A percentile compares a stretch with the other conserved stretches of the same genome.
Evolutionary conservation across 2,797 vertebrate species (phyloP).

Genomic region (Esox masquinongy): DNA sequence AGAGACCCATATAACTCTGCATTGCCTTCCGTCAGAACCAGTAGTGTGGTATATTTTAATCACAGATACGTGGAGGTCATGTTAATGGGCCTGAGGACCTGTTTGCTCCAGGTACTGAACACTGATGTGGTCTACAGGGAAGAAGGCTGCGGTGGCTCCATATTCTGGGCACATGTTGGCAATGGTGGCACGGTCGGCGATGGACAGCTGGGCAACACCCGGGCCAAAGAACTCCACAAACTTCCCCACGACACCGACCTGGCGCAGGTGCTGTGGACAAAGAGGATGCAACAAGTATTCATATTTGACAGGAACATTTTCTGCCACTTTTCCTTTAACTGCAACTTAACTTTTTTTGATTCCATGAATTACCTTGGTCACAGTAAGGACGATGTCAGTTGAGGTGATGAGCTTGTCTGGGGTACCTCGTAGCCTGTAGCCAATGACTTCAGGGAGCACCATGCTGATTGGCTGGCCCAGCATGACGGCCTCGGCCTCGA

Average conservation of each 20-base stretch:
- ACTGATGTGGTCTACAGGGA: conserved; percentile 91
- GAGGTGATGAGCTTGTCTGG: conserved; percentile 89
- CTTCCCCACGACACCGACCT: conserved; percentile 94
- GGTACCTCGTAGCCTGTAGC: conserved; percentile 86
- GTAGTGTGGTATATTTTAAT: too few relatives aligned
- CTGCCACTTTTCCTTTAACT: background rate
- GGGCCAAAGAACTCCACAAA: conserved; percentile 98
- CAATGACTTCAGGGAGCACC: conserved; percentile 95
- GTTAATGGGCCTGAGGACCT: conserved; percentile 64
- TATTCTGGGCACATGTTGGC: conserved; percentile 99
- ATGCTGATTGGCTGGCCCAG: conserved; percentile 97
- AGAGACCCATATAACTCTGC: too few relatives aligned
- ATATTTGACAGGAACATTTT: background rate
- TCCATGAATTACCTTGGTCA: conserved; percentile 87
- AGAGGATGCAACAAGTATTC: background rate
- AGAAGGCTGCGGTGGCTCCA: conserved; percentile 93
- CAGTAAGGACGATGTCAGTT: conserved; percentile 96
- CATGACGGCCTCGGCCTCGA: conserved; percentile 98
- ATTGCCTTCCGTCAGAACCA: too few relatives aligned
- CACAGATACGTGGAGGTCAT: too few relatives aligned
- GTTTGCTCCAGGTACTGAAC: conserved; percentile 91
- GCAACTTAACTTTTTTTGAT: background rate
- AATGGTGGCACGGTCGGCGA: conserved; percentile 96
- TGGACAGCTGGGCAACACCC: conserved; percentile 91
- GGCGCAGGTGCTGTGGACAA: conserved; percentile 76